A percentile compares a stretch with the other conserved stretches of the same genome.
phyloP scores from a whole-genome alignment of 2,113 vertebrate species.

The Galbula dea region DNA sequence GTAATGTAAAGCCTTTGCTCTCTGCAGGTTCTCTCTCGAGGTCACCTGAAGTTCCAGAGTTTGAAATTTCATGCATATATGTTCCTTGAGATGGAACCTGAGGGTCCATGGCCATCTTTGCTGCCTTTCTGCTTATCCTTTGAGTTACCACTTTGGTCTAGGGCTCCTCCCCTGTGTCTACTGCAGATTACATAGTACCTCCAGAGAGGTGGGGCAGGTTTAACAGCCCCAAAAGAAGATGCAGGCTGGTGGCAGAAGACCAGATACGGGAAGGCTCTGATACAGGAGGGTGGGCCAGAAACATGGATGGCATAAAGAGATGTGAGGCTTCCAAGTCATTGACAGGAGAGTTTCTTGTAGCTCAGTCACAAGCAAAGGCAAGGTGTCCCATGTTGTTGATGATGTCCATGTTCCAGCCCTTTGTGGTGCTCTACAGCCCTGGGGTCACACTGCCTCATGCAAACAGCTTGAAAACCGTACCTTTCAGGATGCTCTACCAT shows the following conservation, averaged over 20 bases:
- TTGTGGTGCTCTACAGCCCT: neutral
- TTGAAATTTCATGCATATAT: neutral
- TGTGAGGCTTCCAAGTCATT: neutral
- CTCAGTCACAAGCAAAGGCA: neutral
- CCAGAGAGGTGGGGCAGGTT: constrained; percentile 2
- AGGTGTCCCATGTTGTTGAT: neutral
- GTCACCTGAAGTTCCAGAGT: neutral
- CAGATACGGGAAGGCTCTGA: constrained; percentile 2
- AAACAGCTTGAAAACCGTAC: neutral
- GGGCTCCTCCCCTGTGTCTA: constrained; percentile 15
- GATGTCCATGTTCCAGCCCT: neutral
- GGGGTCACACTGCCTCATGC: neutral
- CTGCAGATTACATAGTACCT: constrained; percentile 24
- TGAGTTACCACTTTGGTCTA: neutral
- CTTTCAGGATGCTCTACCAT: neutral
- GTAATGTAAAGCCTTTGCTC: neutral
- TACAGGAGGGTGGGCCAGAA: neutral
- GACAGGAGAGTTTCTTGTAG: neutral
- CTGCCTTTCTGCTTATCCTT: neutral
- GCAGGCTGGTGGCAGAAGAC: constrained; percentile 2
- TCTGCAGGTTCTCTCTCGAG: neutral
- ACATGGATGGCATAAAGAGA: neutral
- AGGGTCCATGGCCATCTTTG: neutral
- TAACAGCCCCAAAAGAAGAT: neutral
- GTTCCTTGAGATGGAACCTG: neutral